These are phyloP conservation scores for Pseudomyrmex cubaensis DNA, from an alignment of 1,140 invertebrate genomes.

Conservation along the genomic window DNA sequence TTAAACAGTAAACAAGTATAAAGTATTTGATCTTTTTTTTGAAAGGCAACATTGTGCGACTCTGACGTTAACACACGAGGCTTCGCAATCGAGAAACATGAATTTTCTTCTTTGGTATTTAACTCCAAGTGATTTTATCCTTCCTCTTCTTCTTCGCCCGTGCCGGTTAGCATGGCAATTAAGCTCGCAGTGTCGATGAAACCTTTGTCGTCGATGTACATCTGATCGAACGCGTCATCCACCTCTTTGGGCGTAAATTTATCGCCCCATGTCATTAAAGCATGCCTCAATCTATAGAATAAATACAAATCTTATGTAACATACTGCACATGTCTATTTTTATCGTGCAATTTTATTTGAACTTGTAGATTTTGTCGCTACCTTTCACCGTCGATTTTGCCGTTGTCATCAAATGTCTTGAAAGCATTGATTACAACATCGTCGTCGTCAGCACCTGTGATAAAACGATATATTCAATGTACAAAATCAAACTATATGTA, in stretches of 20 bases:
- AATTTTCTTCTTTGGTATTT: conserved; percentile 26
- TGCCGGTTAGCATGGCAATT: conserved; percentile 94
- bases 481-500: not conserved
- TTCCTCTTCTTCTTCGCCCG: conserved; percentile 91
- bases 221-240: conserved; percentile 97
- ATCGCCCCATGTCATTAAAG: conserved; percentile 98
- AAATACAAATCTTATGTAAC: conserved; percentile 21
- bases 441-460: conserved; percentile 93
- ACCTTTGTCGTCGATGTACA: conserved; percentile 96
- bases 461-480: conserved; percentile 4
- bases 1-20: conserved; percentile 19
- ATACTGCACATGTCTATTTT: not conserved
- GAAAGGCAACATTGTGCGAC: conserved; percentile 31
- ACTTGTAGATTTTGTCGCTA: conserved; percentile 66
- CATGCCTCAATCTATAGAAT: conserved; percentile 93
- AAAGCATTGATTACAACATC: conserved; percentile 97
- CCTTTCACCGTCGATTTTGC: conserved; percentile 94
- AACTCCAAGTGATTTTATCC: conserved; percentile 59
- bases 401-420: conserved; percentile 96
- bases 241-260: conserved; percentile 97
- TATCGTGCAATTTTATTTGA: no score
- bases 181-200: conserved; percentile 96
- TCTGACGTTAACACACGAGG: conserved; percentile 52
- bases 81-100: conserved; percentile 63
- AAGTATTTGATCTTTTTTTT: conserved; percentile 36